These are phyloP conservation scores for Acanthisitta chloris DNA, from an alignment of 2,113 vertebrate genomes.

Conservation along the genomic window DNA sequence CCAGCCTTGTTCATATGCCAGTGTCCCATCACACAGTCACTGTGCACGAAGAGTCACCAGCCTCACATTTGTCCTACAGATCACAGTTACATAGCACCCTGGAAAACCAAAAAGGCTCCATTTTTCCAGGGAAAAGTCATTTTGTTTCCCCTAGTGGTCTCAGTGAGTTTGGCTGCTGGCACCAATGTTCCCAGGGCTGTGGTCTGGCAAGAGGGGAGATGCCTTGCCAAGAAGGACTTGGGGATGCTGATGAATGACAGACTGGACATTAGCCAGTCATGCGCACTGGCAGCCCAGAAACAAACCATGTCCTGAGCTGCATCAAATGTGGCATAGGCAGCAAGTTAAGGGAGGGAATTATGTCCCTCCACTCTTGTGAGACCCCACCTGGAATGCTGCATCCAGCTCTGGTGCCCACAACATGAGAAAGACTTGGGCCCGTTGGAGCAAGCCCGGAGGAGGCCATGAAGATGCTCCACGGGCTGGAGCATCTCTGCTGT, in stretches of 20 bases:
- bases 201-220: neutral
- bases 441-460: neutral
- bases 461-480: neutral
- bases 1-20: neutral
- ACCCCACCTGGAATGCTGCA: neutral
- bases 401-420: neutral
- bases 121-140: neutral
- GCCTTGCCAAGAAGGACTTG: neutral
- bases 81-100: neutral
- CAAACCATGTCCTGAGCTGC: neutral
- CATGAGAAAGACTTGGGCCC: neutral
- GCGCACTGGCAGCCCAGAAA: neutral
- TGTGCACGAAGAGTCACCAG: neutral
- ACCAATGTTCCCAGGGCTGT: neutral
- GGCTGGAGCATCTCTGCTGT: neutral
- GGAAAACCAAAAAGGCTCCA: neutral
- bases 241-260: neutral
- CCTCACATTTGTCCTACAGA: neutral
- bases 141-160: neutral
- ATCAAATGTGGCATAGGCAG: neutral
- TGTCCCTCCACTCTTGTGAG: neutral
- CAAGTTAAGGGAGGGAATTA: accelerated
- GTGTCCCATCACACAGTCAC: neutral
- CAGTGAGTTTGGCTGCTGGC: neutral
- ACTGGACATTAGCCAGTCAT: neutral